A percentile compares a stretch with the other conserved stretches of the same genome.
phyloP scores from a whole-genome alignment of 1,140 invertebrate genomes.

The Pogonomyrmex barbatus region DNA sequence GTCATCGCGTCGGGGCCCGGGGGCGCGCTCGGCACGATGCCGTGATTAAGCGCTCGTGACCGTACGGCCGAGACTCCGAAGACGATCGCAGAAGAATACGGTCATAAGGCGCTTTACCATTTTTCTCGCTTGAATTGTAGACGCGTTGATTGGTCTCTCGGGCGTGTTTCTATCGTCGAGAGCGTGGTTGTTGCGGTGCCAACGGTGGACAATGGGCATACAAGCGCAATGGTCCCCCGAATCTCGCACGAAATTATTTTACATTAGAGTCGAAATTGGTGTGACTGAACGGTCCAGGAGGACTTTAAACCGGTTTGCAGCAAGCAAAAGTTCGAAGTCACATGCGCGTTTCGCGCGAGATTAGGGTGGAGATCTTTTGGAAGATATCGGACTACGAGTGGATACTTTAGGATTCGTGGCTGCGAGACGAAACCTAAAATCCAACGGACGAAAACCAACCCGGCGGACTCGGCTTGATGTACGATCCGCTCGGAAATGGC shows the following conservation, averaged over 20 bases:
- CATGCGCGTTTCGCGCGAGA: background rate
- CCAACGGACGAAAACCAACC: slow-evolving; percentile 27
- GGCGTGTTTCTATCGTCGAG: slow-evolving; percentile 7
- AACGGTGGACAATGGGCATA: background rate
- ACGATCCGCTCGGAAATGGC: slow-evolving; percentile 75
- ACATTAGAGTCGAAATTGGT: slow-evolving; percentile 1
- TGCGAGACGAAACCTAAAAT: background rate
- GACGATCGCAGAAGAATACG: slow-evolving; percentile 27
- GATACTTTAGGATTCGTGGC: background rate
- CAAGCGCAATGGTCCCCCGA: background rate
- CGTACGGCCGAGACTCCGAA: background rate
- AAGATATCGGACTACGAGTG: no score
- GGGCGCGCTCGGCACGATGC: background rate
- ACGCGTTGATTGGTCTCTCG: background rate
- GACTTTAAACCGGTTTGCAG: slow-evolving; percentile 28
- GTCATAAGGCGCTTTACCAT: slow-evolving; percentile 22
- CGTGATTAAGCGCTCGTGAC: slow-evolving; percentile 12
- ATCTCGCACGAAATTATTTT: background rate
- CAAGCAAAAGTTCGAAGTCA: background rate
- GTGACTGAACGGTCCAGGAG: background rate
- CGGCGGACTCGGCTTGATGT: slow-evolving; percentile 67
- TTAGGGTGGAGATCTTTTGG: no score
- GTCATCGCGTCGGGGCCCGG: background rate
- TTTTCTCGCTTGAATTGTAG: background rate
- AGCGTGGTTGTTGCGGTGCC: background rate